Percentiles rank a stretch among this genome's conserved stretches.
These are phyloP conservation scores for Cassiopea xamachana DNA, from an alignment of 30 jellyfish, hydroid and myxozoan species.

Conservation along the genomic window DNA sequence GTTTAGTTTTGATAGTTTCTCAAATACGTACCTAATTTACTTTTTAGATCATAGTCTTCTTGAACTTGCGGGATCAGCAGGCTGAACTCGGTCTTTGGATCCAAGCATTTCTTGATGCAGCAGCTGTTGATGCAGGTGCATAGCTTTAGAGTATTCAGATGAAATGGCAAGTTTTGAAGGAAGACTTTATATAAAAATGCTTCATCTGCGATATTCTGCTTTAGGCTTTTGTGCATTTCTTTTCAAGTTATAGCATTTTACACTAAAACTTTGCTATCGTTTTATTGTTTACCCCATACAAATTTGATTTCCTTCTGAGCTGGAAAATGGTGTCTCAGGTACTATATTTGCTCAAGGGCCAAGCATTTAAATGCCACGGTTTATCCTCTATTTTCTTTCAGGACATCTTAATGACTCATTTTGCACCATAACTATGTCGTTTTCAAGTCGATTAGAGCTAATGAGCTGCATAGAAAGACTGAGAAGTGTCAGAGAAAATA, in stretches of 20 bases:
- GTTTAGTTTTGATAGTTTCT: background rate
- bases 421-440: conserved; percentile 68
- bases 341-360: no score
- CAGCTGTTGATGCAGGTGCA: conserved; percentile 34
- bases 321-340: no score
- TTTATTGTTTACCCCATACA: no score
- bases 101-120: conserved; percentile 60
- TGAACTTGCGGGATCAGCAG: conserved; percentile 79
- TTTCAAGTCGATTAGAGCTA: conserved; percentile 72
- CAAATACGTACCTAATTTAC: no score
- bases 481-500: background rate
- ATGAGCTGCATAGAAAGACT: conserved; percentile 21
- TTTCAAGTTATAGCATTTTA: no score
- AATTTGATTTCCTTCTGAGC: no score
- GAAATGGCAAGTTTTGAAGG: no score
- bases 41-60: conserved; percentile 64
- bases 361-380: no score
- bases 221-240: no score
- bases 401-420: background rate
- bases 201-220: no score
- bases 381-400: background rate
- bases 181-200: no score
- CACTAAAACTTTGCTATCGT: no score
- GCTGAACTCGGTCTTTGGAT: conserved; percentile 80
- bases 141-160: background rate